These are phyloP conservation scores for Zenarchopterus dispar DNA, from an alignment of 2,797 vertebrate genomes.

Conservation along the genomic window DNA sequence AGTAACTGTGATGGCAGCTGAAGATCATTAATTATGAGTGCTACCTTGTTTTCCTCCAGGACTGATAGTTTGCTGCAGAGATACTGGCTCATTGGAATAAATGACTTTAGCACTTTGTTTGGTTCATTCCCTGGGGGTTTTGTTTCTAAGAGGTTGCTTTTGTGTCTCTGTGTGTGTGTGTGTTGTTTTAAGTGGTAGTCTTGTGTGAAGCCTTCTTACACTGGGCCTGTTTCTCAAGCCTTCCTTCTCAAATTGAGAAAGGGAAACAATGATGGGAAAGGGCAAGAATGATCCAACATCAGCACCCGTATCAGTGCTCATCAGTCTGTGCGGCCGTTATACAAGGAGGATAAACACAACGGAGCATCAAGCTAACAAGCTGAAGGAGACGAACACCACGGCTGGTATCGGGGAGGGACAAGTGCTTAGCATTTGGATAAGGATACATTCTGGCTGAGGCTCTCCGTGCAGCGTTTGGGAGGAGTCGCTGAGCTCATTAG, in stretches of 20 bases:
- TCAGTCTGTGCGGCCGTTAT: conserved; percentile 33
- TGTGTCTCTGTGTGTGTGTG: conserved; percentile 13
- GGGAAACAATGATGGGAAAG: conserved; percentile 5
- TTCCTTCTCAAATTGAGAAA: conserved; percentile 46
- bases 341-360: conserved; percentile 11
- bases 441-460: conserved; percentile 46
- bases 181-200: conserved; percentile 70
- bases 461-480: conserved; percentile 48
- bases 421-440: conserved; percentile 39
- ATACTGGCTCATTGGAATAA: conserved; percentile 71
- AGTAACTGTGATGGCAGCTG: conserved; percentile 32
- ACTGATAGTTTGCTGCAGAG: conserved; percentile 60
- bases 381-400: conserved; percentile 46
- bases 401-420: conserved; percentile 30
- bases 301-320: conserved; percentile 33
- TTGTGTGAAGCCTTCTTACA: conserved; percentile 65
- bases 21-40: conserved; percentile 71
- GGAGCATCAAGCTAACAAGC: conserved; percentile 39
- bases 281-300: conserved; percentile 26
- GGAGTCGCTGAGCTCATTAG: conserved; percentile 61
- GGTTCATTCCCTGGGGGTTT: conserved; percentile 38
- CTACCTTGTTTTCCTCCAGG: conserved; percentile 65
- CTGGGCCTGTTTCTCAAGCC: conserved; percentile 56
- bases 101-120: conserved; percentile 70
- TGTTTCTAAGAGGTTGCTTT: conserved; percentile 56